Percentiles rank a stretch among this genome's conserved stretches.
These are phyloP conservation scores for Parazoanthus darwini DNA, from an alignment of 92 coral and sea anemone species.

Conservation along the genomic window DNA sequence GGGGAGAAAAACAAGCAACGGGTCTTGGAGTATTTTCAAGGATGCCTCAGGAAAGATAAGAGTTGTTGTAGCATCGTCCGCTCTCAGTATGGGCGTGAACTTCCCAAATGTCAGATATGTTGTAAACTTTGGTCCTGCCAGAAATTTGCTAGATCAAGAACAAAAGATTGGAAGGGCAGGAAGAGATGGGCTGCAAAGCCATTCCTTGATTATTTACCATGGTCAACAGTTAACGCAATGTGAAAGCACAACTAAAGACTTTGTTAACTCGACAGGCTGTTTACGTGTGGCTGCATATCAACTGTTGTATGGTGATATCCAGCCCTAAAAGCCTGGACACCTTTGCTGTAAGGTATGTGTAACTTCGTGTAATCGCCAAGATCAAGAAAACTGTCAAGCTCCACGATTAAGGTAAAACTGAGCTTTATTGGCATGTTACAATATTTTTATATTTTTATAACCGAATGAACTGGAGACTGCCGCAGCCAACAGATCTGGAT, in stretches of 20 bases:
- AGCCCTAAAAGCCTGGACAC: no score
- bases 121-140: conserved; percentile 39
- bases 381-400: not conserved
- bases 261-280: conserved; percentile 33
- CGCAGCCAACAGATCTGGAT: no score
- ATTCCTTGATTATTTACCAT: conserved; percentile 19
- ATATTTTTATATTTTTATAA: no score
- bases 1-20: conserved; percentile 15
- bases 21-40: not conserved
- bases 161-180: conserved; percentile 50
- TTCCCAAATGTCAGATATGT: conserved; percentile 30
- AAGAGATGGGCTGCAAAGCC: conserved; percentile 14
- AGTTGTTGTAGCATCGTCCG: conserved; percentile 40
- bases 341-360: conserved; percentile 2
- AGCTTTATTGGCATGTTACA: no score
- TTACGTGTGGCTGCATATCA: conserved; percentile 39
- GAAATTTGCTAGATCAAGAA: conserved; percentile 30
- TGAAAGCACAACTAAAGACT: not conserved
- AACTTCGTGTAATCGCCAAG: conserved; percentile 12
- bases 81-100: conserved; percentile 45
- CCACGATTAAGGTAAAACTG: no score
- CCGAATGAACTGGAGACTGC: no score
- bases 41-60: conserved; percentile 18
- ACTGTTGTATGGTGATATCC: not conserved
- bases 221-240: conserved; percentile 37